Evolutionary conservation across 1,140 invertebrate genomes (phyloP).

Genomic region (Bombus turneri): DNA sequence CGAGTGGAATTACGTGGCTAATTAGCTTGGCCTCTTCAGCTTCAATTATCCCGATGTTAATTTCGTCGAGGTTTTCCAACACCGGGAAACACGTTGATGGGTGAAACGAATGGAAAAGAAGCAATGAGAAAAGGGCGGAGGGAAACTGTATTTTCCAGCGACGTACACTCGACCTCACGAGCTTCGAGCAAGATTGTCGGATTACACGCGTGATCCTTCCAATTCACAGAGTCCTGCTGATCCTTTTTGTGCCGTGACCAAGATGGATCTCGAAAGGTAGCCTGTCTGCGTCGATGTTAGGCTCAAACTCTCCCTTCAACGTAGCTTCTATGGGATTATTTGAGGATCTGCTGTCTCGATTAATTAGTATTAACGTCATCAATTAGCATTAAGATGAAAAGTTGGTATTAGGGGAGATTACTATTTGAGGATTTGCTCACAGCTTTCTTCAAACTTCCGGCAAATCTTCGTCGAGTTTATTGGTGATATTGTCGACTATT

Average conservation of each 20-base stretch:
- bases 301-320: background rate
- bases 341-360: background rate
- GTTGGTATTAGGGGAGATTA: background rate
- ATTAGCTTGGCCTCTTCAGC: background rate
- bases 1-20: background rate
- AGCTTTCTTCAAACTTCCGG: too few species aligned
- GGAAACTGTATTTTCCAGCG: background rate
- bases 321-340: background rate
- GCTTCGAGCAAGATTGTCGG: slow-evolving; percentile 12
- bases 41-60: background rate
- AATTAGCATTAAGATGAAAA: background rate
- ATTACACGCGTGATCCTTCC: slow-evolving; percentile 21
- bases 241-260: background rate
- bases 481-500: too few species aligned
- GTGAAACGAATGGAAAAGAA: background rate
- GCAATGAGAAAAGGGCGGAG: background rate
- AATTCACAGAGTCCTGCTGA: background rate
- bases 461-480: too few species aligned
- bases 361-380: background rate
- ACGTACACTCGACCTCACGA: background rate
- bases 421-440: background rate
- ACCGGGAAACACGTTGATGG: background rate
- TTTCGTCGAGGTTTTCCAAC: background rate
- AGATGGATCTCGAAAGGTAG: background rate
- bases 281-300: too few species aligned